phyloP scores from a whole-genome alignment of 2,113 vertebrate species.

The Cynoglossus semilaevis region DNA sequence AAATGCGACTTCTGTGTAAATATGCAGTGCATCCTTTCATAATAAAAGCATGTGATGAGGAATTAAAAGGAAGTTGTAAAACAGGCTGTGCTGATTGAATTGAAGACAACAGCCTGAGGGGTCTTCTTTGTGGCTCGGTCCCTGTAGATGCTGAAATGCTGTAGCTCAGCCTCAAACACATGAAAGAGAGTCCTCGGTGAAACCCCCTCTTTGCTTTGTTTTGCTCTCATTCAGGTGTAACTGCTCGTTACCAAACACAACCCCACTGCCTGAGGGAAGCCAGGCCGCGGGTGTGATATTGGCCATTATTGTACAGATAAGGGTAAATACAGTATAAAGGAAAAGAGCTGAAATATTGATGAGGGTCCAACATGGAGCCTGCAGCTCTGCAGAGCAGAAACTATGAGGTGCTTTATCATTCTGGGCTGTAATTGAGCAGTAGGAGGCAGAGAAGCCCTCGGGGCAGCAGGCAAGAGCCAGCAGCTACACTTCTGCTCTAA shows the following conservation, averaged over 20 bases:
- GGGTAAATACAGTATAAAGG: conserved; percentile 58
- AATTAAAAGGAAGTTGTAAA: conserved; percentile 16
- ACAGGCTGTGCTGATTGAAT: conserved; percentile 17
- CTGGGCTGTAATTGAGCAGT: conserved; percentile 56
- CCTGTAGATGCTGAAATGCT: conserved; percentile 3
- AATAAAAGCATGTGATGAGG: background rate
- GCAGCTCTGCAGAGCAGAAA: conserved; percentile 33
- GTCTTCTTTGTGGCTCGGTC: conserved; percentile 27
- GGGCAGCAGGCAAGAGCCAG: conserved; percentile 48
- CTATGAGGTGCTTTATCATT: conserved; percentile 54
- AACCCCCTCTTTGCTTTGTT: conserved; percentile 25
- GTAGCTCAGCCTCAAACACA: conserved; percentile 10
- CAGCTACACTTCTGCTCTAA: conserved; percentile 28
- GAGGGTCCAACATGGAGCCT: conserved; percentile 47
- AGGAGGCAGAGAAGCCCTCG: conserved; percentile 32
- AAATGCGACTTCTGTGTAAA: too few species aligned
- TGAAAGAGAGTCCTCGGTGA: conserved; percentile 8
- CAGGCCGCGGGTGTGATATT: conserved; percentile 33
- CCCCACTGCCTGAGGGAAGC: conserved; percentile 33
- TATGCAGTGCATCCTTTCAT: too few species aligned
- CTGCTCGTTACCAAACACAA: conserved; percentile 14
- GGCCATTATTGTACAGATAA: conserved; percentile 39
- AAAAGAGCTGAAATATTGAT: conserved; percentile 66
- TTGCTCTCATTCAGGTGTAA: conserved; percentile 31
- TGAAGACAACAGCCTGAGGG: conserved; percentile 22